Evolutionary conservation across 2,797 vertebrate genomes (phyloP), one percentile per base, ranked within the genome.

Genomic region (Pseudotriccus pelzelni): DNA sequence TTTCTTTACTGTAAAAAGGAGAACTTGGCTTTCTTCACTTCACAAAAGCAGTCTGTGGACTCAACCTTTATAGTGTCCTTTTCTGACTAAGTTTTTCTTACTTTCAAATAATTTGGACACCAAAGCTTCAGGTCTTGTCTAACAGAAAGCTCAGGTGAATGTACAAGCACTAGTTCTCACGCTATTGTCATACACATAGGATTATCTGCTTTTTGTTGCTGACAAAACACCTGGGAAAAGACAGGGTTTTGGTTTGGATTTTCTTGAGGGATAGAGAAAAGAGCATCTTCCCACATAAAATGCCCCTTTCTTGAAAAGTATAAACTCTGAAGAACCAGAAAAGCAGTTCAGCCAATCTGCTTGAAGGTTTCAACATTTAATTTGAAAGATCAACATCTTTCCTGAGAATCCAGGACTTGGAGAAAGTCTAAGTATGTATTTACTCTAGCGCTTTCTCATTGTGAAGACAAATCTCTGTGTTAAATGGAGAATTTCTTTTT

Each of bases 1-100:
- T 91, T 94, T 91, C 81, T 83, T 87, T 69, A 64, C 73, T 56
- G 44, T 43, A 67, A 41, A 89, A 92, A 84, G 59, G 22, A 83
- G 58, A 88, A 86, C 0, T 0, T 58, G 67, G 50, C 63, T 76
- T 85, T 62, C 34, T 75, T 43, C 63, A 67, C 30, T 59, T 76
- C 34, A 86, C 59, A 84, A 83, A 87, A 87, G 34, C 47, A 88
- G 62, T 20, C 39, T 59, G 36, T 52, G 24, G 43, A 75, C 30
- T 88, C 7, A 0, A 44, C 6, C 3, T 80, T 77, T 64, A 60
- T 2, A 39, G 12, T 16, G 22, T 44, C 36, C 25, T 87, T 84
- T 87, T 88, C 50, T 6, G 20, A 87, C 7, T 24, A 72, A 59
- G 25, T 9, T 85, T 77, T 73, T 84, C 46, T 73, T 53, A 60